Conservation (phyloP, 2,113 vertebrate genomes). For the Paramisgurnus dabryanus region DNA sequence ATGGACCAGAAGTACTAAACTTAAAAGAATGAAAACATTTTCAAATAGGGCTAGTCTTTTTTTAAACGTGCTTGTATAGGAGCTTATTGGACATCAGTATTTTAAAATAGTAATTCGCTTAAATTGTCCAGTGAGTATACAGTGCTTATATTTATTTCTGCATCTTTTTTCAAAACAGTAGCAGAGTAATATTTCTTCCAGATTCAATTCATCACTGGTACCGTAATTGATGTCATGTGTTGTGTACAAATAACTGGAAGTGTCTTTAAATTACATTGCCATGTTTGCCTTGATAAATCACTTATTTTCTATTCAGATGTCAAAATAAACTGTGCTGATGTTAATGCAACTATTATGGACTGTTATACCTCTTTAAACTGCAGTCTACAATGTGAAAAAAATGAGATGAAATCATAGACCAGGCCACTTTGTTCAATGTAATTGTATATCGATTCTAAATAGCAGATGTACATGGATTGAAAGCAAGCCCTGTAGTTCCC, state of each 20-base stretch:
- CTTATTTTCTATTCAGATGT: neutral
- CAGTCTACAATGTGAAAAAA: neutral
- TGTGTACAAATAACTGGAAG: neutral
- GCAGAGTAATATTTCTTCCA: neutral
- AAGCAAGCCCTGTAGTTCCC: constrained; percentile 4
- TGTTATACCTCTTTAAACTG: neutral
- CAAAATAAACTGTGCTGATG: constrained; percentile 7
- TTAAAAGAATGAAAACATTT: neutral
- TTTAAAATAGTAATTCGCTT: neutral
- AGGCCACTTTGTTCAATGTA: neutral
- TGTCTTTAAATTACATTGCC: neutral
- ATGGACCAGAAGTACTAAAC: constrained; percentile 65
- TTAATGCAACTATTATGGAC: neutral
- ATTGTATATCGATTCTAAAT: neutral
- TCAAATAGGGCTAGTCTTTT: neutral
- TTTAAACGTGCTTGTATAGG: constrained; percentile 3
- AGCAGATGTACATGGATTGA: neutral
- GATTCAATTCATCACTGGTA: constrained; percentile 1
- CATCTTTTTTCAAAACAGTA: neutral
- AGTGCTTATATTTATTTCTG: neutral
- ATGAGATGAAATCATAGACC: neutral
- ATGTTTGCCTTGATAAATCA: neutral
- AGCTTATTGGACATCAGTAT: neutral
- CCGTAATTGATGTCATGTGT: neutral
- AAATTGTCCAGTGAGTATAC: neutral